Conservation (phyloP, 1,140 invertebrate genomes). For the Tetraneura akinire region DNA sequence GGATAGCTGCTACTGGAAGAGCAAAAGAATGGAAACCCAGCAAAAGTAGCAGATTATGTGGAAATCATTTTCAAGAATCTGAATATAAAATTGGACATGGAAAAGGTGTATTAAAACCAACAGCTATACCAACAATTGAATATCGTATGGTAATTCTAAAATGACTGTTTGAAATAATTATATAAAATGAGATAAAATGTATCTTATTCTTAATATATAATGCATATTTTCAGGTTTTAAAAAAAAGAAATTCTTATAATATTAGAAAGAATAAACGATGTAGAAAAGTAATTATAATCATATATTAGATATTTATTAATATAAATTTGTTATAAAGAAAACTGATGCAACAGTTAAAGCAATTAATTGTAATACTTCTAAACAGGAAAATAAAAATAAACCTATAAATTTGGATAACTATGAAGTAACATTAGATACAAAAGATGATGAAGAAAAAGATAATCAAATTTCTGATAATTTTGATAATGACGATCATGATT, state of each 20-base stretch:
- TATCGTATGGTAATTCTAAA: not conserved
- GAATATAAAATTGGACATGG: slow-evolving; percentile 42
- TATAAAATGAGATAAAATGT: not conserved
- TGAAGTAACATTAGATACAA: not conserved
- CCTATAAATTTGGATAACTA: not conserved
- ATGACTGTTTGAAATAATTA: not conserved
- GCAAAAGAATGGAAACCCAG: slow-evolving; percentile 34
- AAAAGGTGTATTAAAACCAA: slow-evolving; percentile 27
- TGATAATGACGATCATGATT: not conserved
- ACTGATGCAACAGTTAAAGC: slow-evolving; percentile 1
- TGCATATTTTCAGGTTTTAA: not conserved
- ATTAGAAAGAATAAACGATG: too few relatives aligned
- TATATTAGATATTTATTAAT: not conserved
- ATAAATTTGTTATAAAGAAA: not conserved
- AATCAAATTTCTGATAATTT: not conserved
- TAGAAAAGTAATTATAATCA: slow-evolving; percentile 8
- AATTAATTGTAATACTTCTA: not conserved
- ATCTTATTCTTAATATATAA: not conserved
- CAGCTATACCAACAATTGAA: slow-evolving; percentile 35
- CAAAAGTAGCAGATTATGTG: slow-evolving; percentile 43
- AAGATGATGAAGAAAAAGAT: not conserved
- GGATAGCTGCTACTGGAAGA: slow-evolving; percentile 31
- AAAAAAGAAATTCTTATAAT: not conserved
- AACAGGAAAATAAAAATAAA: not conserved
- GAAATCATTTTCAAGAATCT: slow-evolving; percentile 33